Evolutionary conservation across 2,888 invertebrate species (phyloP), one percentile per base, ranked within the genome.

Genomic region (Busseola fusca): DNA sequence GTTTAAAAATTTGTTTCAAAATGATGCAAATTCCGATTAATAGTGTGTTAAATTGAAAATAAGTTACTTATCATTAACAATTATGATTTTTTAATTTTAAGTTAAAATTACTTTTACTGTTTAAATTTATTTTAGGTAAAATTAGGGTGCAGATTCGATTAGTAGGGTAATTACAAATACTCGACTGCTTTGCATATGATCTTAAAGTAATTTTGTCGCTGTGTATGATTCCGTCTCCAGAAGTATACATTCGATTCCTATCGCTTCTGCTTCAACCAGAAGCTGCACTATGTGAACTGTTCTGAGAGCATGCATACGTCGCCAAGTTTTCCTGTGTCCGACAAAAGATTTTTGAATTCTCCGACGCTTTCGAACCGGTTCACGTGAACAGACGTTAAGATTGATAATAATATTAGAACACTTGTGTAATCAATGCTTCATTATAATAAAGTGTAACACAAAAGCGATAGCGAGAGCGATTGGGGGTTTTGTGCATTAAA

Each of bases 381-480:
- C n/a, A 27, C 37, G 54, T 65, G 16, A 37, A 45, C 45, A 45
- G 54, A 12, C 34, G 25, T 21, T 60, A 77, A 69, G 21, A 69
- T 48, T 21, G 34, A 48, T 67, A 37, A 48, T 72, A 77, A 40
- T 40, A 40, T 27, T 69, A 12, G 48, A 66, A 60, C 66, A 69
- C 66, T 80, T 69, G 82, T 73, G 69, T 72, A 69, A 64, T 68
- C 72, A 79, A 60, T 50, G 25, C 40, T 64, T 69, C 27, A 67
- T 70, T 34, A 52, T 42, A 45, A 60, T 57, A 27, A 58, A 58
- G 37, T 37, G 12, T 40, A 71, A 73, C 34, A 0, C 27, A 71
- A 4, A 64, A 30, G 71, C 50, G 66, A 14, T 18, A 21, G 83
- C 82, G 79, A 14, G 5, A 45, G 66, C 48, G 59, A 34, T 37